These are phyloP conservation scores for Paramormyrops hopkinsi DNA, from an alignment of 2,797 vertebrate genomes.

Conservation along the genomic window DNA sequence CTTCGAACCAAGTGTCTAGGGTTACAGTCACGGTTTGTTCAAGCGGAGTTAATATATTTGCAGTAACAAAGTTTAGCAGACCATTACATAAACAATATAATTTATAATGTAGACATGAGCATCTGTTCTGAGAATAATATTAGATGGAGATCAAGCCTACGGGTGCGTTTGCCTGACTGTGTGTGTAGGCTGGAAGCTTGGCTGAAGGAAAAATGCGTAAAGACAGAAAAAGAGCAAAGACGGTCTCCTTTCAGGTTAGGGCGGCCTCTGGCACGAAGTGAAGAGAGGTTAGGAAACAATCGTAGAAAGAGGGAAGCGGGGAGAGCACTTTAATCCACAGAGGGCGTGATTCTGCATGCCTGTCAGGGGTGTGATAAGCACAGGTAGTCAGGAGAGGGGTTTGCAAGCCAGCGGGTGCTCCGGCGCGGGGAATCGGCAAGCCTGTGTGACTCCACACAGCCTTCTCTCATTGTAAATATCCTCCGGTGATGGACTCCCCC, in stretches of 20 bases:
- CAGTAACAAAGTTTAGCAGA: not conserved
- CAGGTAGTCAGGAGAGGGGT: conserved; percentile 31
- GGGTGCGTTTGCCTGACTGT: conserved; percentile 12
- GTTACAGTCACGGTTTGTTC: not conserved
- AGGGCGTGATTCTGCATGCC: conserved; percentile 44
- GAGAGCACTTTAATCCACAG: conserved; percentile 34
- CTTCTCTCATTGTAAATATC: not conserved
- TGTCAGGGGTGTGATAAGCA: conserved; percentile 54
- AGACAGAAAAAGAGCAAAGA: not conserved
- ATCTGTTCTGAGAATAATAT: conserved; percentile 7
- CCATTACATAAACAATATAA: conserved; percentile 8
- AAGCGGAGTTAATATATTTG: not conserved
- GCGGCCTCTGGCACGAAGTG: not conserved
- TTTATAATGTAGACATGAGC: not conserved
- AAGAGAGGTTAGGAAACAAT: conserved; percentile 37
- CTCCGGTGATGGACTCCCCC: not conserved
- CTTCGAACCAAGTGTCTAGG: not conserved
- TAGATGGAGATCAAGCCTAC: not conserved
- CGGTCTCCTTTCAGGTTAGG: not conserved
- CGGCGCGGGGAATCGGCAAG: not conserved
- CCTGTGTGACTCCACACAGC: not conserved
- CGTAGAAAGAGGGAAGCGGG: not conserved
- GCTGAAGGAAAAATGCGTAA: conserved; percentile 13
- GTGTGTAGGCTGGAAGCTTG: not conserved
- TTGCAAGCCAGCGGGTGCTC: conserved; percentile 15